phyloP scores from a whole-genome alignment of 2,888 invertebrate species.

The Cryptus armator region DNA sequence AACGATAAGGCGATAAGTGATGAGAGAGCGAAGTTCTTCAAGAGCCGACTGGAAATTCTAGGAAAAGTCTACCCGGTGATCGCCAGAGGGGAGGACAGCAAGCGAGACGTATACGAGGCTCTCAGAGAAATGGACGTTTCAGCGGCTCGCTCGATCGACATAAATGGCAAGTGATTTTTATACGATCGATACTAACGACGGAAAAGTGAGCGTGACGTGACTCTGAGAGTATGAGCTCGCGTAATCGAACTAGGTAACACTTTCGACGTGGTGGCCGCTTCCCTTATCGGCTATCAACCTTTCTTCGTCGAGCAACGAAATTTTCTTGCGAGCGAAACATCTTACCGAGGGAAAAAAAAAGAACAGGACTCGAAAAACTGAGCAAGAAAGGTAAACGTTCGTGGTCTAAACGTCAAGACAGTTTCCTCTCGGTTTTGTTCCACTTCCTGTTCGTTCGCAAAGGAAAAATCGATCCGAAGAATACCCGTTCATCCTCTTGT shows the following conservation, averaged over 20 bases:
- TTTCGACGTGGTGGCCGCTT: conserved; percentile 11
- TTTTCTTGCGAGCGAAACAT: conserved; percentile 32
- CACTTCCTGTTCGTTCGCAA: conserved; percentile 25
- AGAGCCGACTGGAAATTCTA: background rate
- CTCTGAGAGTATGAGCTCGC: background rate
- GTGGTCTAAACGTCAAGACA: conserved; percentile 37
- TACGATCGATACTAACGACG: conserved; percentile 36
- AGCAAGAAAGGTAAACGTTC: conserved; percentile 10
- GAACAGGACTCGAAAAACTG: background rate
- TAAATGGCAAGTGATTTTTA: conserved; percentile 51
- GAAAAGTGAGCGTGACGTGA: background rate
- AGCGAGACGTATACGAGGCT: background rate
- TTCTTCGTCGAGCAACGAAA: background rate
- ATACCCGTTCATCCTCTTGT: conserved; percentile 44
- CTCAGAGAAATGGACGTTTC: conserved; percentile 20
- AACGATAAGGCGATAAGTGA: conserved; percentile 49
- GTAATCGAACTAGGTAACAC: conserved; percentile 33
- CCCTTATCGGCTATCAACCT: conserved; percentile 43
- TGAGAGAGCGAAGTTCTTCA: conserved; percentile 32
- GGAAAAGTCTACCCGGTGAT: background rate
- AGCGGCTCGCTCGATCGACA: conserved; percentile 16
- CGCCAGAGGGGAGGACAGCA: background rate
- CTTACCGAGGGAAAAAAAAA: background rate
- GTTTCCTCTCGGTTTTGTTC: conserved; percentile 21
- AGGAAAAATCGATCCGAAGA: conserved; percentile 49